phyloP scores from a whole-genome alignment of 2,888 invertebrate species.

The Melieria omissa region DNA sequence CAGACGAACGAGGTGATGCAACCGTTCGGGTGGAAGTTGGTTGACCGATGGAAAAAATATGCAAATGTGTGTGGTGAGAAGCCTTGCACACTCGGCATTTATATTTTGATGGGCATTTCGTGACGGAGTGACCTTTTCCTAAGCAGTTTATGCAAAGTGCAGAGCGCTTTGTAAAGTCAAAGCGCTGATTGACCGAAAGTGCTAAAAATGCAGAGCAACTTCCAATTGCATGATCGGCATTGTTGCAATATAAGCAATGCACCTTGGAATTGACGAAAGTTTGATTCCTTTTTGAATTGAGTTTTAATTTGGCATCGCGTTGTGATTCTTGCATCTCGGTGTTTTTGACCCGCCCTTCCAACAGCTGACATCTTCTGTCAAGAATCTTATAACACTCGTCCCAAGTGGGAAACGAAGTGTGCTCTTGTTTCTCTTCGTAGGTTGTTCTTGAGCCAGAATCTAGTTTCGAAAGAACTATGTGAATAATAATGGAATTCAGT shows the following conservation, averaged over 20 bases:
- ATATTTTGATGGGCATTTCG: too few relatives aligned
- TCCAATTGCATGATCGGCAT: not conserved
- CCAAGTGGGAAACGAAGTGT: constrained; percentile 3
- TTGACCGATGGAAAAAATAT: too few relatives aligned
- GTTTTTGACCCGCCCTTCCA: not conserved
- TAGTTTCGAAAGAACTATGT: constrained; percentile 11
- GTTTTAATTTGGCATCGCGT: not conserved
- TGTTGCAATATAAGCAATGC: constrained; percentile 5
- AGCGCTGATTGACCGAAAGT: not conserved
- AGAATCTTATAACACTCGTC: constrained; percentile 13
- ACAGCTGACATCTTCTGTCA: not conserved
- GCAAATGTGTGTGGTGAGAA: too few relatives aligned
- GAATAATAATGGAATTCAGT: constrained; percentile 17
- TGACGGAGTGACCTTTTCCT: too few relatives aligned
- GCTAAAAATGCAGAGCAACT: constrained; percentile 12
- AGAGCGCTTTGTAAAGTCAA: too few relatives aligned
- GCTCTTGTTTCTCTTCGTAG: constrained; percentile 6
- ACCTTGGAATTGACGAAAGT: constrained; percentile 5
- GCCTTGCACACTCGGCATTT: too few relatives aligned
- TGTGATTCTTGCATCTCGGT: not conserved
- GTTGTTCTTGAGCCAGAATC: constrained; percentile 3
- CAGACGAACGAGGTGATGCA: too few relatives aligned
- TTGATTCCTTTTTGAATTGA: not conserved
- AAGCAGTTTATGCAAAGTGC: too few relatives aligned
- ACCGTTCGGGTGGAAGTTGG: too few relatives aligned